These are phyloP conservation scores for Sebastes dallii DNA, from an alignment of 2,797 vertebrate species.

Conservation along the genomic window DNA sequence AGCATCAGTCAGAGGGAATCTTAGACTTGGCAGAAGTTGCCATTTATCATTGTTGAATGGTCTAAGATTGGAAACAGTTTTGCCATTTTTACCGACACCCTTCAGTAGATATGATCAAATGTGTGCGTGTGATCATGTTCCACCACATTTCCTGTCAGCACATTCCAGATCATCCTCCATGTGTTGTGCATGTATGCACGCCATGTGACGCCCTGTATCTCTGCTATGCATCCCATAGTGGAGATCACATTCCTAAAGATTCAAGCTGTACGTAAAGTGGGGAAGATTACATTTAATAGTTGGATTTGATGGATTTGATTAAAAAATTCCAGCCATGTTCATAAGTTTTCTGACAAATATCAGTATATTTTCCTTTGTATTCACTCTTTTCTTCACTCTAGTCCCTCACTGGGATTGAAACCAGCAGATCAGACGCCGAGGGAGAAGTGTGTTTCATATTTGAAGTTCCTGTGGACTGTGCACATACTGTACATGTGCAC, in stretches of 20 bases:
- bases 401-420: background rate
- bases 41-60: background rate
- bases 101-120: background rate
- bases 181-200: conserved; percentile 4
- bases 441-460: conserved; percentile 18
- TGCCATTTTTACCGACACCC: background rate
- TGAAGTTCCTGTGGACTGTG: conserved; percentile 34
- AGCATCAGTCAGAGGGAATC: background rate
- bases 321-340: background rate
- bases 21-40: background rate
- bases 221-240: background rate
- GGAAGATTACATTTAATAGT: background rate
- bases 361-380: background rate
- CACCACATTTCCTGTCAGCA: conserved; percentile 30
- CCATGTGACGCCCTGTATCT: background rate
- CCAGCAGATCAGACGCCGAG: conserved; percentile 6
- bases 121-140: conserved; percentile 12
- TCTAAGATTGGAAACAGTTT: conserved; percentile 1
- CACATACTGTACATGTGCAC: background rate
- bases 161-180: conserved; percentile 36
- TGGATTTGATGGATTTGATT: background rate
- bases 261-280: background rate
- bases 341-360: background rate
- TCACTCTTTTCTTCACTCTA: background rate
- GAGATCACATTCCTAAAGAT: background rate